Percentiles rank a stretch among this genome's conserved stretches.
Conservation (phyloP, 2,113 vertebrate genomes). For the Otolemur garnettii region DNA sequence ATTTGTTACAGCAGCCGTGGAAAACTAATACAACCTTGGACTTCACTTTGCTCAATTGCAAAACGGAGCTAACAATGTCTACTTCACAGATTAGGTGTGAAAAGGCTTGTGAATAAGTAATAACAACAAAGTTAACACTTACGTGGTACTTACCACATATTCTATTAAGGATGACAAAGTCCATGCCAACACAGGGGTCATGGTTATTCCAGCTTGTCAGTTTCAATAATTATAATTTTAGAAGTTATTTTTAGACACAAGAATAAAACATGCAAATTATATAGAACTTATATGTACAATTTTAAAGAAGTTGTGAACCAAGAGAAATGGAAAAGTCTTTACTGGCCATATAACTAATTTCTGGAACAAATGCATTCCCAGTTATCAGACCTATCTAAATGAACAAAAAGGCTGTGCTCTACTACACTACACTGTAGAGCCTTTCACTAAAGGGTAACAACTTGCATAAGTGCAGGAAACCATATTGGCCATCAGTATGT, state of each 20-base stretch:
- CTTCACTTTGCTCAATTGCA: neutral
- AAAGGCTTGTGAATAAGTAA: neutral
- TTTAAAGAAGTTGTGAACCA: neutral
- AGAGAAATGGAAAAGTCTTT: conserved; percentile 10
- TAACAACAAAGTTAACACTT: neutral
- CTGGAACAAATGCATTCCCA: neutral
- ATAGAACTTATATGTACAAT: neutral
- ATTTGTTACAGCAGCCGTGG: neutral
- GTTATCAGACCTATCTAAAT: neutral
- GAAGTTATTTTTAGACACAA: conserved; percentile 12
- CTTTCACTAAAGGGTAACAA: conserved; percentile 12
- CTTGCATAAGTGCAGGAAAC: neutral
- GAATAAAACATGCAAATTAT: neutral
- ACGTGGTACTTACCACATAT: neutral
- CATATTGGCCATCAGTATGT: neutral
- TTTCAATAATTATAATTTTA: conserved; percentile 15
- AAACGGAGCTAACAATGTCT: neutral
- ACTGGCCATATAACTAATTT: neutral
- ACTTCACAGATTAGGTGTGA: neutral
- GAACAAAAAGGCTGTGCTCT: neutral
- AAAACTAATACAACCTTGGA: neutral
- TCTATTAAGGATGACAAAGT: neutral
- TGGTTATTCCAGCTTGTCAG: neutral
- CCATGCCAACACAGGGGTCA: neutral
- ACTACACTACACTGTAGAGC: neutral